Evolutionary conservation across 2,113 vertebrate species (phyloP), one percentile per base, ranked within the genome.

Genomic region (Cebus imitator): DNA sequence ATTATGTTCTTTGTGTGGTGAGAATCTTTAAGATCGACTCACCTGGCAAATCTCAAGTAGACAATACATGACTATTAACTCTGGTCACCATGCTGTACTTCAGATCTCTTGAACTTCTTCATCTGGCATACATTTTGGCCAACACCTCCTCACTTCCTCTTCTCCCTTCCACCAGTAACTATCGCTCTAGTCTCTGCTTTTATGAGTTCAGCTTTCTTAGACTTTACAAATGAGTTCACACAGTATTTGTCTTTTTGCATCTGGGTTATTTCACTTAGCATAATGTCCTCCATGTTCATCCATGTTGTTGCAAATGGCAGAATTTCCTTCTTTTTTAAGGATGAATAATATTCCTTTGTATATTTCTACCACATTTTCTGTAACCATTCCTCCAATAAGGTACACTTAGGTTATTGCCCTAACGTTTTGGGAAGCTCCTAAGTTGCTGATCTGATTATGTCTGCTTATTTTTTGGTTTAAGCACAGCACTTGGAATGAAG

Each of bases 21-120:
- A 86, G 76, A 52, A 86, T 27, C 37, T 32, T 91, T n/a, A n/a
- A 7, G 6, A 57, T 91, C 37, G 35, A 25, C 45, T 61, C 58
- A 32, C 40, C 57, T 58, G 61, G 30, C 40, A 95, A n/a, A 87
- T 80, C 30, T 95, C 35, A 79, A 50, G 18, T 61, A 68, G 43
- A 8, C 6, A n/a, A 2, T 58, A 14, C 52, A 27, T 80, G 35
- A n/a, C 43, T 43, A 13, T 40, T 43, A 92, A n/a, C 43, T 58
- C 0, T n/a, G 57, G 21, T 48, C 9, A 48, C 13, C 5, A 21
- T 8, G 6, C 10, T 55, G 5, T 45, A 50, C 17, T 8, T 32
- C 61, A 32, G 11, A 18, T 2, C 30, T 52, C 25, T 52, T n/a
- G 68, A 52, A 61, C 32, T 30, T 61, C 35, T 3, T 43, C 32